Conservation (phyloP, 2,797 vertebrate species). For the Vultur gryphus region DNA sequence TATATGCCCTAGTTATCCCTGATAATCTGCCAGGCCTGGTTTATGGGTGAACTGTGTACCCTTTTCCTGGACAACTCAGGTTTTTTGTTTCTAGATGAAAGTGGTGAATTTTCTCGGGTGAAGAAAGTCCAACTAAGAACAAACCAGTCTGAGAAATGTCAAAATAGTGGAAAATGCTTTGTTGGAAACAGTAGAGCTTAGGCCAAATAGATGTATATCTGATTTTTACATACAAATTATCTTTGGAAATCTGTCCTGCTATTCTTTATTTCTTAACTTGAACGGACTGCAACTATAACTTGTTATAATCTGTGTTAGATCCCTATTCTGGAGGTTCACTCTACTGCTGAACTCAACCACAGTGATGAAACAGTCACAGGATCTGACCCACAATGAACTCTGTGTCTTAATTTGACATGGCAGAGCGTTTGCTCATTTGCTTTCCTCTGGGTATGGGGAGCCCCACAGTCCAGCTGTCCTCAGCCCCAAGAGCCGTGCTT, state of each 20-base stretch:
- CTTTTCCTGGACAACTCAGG: not conserved
- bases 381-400: not conserved
- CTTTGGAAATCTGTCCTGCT: not conserved
- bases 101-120: not conserved
- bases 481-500: not conserved
- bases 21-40: not conserved
- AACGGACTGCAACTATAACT: not conserved
- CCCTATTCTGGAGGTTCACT: not conserved
- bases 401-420: not conserved
- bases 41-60: not conserved
- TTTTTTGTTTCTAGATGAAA: not conserved
- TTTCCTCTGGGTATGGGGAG: not conserved
- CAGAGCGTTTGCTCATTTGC: not conserved
- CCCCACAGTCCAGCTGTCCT: not conserved
- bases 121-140: not conserved
- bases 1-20: not conserved
- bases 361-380: not conserved
- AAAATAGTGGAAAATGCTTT: not conserved
- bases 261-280: not conserved
- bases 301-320: not conserved
- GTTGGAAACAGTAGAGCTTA: not conserved
- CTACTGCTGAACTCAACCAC: not conserved
- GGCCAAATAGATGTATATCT: not conserved
- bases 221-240: not conserved
- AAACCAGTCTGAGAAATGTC: not conserved